Conservation (phyloP, 1,140 invertebrate genomes). For the Drosophila lowei region DNA sequence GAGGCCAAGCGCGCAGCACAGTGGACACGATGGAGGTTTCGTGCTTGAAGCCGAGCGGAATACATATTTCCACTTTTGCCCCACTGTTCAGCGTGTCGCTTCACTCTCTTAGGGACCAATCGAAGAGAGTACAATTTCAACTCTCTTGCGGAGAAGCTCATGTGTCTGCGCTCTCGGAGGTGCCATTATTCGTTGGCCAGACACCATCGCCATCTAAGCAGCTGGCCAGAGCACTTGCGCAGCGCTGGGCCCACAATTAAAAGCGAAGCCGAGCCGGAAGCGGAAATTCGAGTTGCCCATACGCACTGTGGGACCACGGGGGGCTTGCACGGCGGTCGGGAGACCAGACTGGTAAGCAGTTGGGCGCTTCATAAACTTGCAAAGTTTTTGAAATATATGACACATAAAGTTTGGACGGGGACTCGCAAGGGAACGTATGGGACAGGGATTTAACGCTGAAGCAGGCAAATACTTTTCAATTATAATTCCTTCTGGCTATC, state of each 20-base stretch:
- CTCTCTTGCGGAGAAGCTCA: constrained; percentile 67
- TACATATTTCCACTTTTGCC: background rate
- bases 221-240: constrained; percentile 57
- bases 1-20: constrained; percentile 56
- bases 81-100: constrained; percentile 25
- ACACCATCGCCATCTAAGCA: constrained; percentile 9
- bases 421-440: too few relatives aligned
- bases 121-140: constrained; percentile 61
- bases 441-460: background rate
- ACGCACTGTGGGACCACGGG: constrained; percentile 20
- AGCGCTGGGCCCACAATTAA: constrained; percentile 52
- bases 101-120: constrained; percentile 47
- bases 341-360: background rate
- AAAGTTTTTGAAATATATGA: constrained; percentile 36
- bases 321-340: background rate
- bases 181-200: constrained; percentile 33
- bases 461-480: constrained; percentile 9
- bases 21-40: constrained; percentile 12
- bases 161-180: constrained; percentile 56
- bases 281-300: constrained; percentile 55
- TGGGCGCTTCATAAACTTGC: constrained; percentile 23
- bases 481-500: background rate
- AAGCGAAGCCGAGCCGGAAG: constrained; percentile 9
- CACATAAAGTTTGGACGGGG: constrained; percentile 2
- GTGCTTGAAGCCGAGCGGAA: too few relatives aligned